Base-by-base conservation (phyloP, 2,113 vertebrate species). In the Lonchura striata region DNA sequence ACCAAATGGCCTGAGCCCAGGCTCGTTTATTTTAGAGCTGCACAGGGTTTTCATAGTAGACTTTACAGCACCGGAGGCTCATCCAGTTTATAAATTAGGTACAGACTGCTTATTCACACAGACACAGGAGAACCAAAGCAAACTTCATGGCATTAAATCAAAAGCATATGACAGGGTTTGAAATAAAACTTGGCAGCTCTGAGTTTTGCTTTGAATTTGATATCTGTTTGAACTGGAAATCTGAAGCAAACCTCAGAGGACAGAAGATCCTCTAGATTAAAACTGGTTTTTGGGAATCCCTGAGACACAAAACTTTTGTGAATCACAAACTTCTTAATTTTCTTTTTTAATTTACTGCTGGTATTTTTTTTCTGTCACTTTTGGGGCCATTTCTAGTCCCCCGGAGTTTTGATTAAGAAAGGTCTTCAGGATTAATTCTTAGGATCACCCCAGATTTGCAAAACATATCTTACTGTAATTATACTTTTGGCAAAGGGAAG, bases 181-280 rank as follows among this genome's bases (percentile, higher is more conserved):
- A 96, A 68, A 42, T 70, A 70, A 81, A 93, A 60, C 75, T 77
- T 74, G 65, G 70, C 75, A 83, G 66, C 31, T 91, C 50, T 63
- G 57, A 85, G 68, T 70, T 91, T 82, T 66, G 18, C 90, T 92
- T 96, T 92, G 93, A 86, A 88, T 95, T 88, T 92, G 69, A 2
- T 70, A 23, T 49, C 74, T 93, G 79, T 90, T 95, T 94, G 92
- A 96, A 88, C 79, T 81, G 23, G 56, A 88, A 95, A 77, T 94
- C 59, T 81, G 64, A 96, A 68, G 49, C 54, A 94, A 95, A 93
- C 60, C 88, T 88, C 90, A 70, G 64, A 86, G 68, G 76, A 75
- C 47, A 66, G 60, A 88, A 86, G 35, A 56, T 82, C 31, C n/a
- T 83, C 68, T 49, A 56, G 85, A 78, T 63, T 81, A 80, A 90